Evolutionary conservation across 2,888 invertebrate genomes (phyloP), one percentile per base, ranked within the genome.

Genomic region (Drosophila quinaria): DNA sequence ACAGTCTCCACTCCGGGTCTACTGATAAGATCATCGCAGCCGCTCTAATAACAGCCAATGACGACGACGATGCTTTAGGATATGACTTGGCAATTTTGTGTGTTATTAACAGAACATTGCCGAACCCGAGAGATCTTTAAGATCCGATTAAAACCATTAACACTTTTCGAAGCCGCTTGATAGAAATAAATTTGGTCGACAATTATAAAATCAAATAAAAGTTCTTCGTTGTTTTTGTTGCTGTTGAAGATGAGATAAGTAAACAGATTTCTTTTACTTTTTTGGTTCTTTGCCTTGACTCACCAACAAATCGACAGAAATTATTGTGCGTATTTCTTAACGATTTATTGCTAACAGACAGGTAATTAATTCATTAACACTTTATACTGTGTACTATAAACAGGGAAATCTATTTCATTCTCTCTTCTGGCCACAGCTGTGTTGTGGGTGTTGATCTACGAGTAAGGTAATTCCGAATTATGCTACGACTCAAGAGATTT

Each of bases 111-210:
- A 71, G 65, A 81, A 66, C 54, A 71, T 69, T 74, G 70, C 61
- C 54, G 49, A 39, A 41, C 47, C 47, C 41, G 49, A 19, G 15
- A 83, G 87, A 87, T 87, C 77, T 83, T 70, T 77, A 66, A 78
- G 72, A 89, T 88, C 90, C 86, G 89, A 89, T 89, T 89, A 89
- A 89, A 89, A 65, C 88, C 90, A 89, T 89, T 89, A 89, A 89
- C 90, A 89, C 90, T 75, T 87, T 85, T 79, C 77, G 83, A 78
- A 63, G 69, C 69, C 67, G 62, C 60, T 68, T 39, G 66, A 62
- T 31, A 37, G 78, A 54, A 68, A 76, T 29, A 39, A 61, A 50
- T 56, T 25, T 51, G 42, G 55, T 73, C 88, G 78, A 86, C 89
- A 86, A 84, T 84, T 88, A 82, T 75, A 82, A 88, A 84, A 80